A percentile compares a stretch with the other conserved stretches of the same genome.
phyloP scores from a whole-genome alignment of 2,797 vertebrate species.

The Harpagifer antarcticus region DNA sequence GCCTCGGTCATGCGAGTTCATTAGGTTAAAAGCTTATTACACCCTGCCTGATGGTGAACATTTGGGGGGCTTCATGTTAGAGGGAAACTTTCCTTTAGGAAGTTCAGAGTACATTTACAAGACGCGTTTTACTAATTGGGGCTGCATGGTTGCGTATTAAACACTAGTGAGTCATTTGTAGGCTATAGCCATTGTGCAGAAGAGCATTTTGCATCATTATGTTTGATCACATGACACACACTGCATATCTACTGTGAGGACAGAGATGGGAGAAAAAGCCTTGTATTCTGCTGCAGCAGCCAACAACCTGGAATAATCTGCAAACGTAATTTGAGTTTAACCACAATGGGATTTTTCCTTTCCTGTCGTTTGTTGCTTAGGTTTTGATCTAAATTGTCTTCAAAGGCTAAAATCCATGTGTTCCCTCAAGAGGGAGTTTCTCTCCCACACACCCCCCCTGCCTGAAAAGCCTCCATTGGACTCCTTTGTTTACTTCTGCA shows the following conservation, averaged over 20 bases:
- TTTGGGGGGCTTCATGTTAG: neutral
- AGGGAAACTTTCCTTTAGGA: neutral
- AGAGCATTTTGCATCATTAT: neutral
- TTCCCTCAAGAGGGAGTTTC: too few species aligned
- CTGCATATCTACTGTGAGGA: neutral
- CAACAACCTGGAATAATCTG: neutral
- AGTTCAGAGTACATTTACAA: neutral
- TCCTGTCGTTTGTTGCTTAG: too few species aligned
- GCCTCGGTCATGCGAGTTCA: neutral
- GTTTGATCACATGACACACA: neutral
- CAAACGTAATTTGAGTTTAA: neutral
- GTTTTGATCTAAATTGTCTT: too few species aligned
- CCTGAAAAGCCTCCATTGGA: too few species aligned
- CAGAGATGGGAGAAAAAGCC: neutral
- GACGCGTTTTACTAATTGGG: neutral
- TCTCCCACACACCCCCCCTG: too few species aligned
- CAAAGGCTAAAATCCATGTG: too few species aligned
- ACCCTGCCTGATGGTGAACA: neutral
- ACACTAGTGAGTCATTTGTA: neutral
- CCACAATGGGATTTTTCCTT: too few species aligned
- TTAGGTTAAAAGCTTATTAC: neutral
- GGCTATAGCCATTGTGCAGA: too few species aligned
- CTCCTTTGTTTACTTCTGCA: too few species aligned
- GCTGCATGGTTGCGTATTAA: neutral
- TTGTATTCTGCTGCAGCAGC: neutral